Conservation (phyloP, 92 coral and sea anemone genomes). For the Pocillopora grandis region DNA sequence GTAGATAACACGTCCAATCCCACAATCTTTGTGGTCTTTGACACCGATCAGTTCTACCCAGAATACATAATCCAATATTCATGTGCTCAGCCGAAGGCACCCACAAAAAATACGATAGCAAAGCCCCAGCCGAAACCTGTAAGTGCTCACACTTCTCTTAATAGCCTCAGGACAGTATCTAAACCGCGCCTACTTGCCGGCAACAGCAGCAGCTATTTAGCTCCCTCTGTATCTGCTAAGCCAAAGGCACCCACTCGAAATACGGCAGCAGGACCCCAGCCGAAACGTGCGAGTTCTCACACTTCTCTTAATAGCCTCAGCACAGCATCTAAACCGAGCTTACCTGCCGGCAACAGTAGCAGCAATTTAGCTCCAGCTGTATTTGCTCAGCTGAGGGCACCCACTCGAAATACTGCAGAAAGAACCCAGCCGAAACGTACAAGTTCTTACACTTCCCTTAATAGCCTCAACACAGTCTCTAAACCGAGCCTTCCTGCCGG, state of each 20-base stretch:
- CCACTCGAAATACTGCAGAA: neutral
- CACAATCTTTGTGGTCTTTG: constrained; percentile 80
- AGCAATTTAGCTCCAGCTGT: neutral
- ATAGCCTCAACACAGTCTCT: neutral
- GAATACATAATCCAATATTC: constrained; percentile 70
- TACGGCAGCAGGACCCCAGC: neutral
- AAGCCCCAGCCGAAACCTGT: neutral
- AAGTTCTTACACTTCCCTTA: neutral
- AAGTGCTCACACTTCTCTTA: neutral
- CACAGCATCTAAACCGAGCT: neutral
- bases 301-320: neutral
- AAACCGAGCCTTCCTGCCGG: neutral
- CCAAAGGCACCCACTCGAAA: no score
- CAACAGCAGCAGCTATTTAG: neutral
- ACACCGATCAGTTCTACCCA: constrained; percentile 84
- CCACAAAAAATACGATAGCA: neutral
- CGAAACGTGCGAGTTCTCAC: neutral
- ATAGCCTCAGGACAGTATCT: neutral
- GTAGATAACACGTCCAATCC: constrained; percentile 61
- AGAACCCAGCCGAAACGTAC: neutral
- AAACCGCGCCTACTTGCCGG: neutral
- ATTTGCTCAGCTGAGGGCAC: neutral
- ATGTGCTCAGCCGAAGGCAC: neutral
- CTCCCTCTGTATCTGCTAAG: neutral
- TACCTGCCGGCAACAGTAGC: neutral